A percentile compares a stretch with the other conserved stretches of the same genome.
phyloP scores from a whole-genome alignment of 2,797 vertebrate species.

The Pampus argenteus region DNA sequence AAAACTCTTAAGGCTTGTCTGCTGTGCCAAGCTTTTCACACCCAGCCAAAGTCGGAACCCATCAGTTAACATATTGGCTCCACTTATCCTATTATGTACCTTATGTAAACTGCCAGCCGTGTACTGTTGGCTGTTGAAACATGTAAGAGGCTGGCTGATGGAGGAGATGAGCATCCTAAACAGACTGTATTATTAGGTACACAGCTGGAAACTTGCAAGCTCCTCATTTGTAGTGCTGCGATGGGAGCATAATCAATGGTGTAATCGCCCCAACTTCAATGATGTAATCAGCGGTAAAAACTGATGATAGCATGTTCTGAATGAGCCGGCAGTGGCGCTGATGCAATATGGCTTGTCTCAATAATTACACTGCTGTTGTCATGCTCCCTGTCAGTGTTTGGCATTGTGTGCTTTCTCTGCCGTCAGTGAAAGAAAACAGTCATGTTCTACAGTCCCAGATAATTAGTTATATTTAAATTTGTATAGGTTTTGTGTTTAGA shows the following conservation, averaged over 20 bases:
- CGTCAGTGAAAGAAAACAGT: constrained; percentile 26
- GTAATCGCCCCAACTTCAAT: constrained; percentile 73
- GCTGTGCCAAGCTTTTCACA: constrained; percentile 60
- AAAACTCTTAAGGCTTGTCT: constrained; percentile 59
- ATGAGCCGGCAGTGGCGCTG: constrained; percentile 41
- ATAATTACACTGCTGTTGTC: constrained; percentile 23
- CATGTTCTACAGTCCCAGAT: constrained; percentile 27
- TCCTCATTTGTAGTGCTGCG: constrained; percentile 71
- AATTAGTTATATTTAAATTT: constrained; percentile 41
- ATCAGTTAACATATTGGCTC: constrained; percentile 66
- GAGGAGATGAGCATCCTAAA: constrained; percentile 74
- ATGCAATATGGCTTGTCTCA: constrained; percentile 43
- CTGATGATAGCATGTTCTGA: constrained; percentile 52
- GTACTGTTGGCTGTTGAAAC: constrained; percentile 70
- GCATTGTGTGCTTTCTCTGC: constrained; percentile 26
- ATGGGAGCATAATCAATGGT: constrained; percentile 71
- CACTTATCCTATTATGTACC: constrained; percentile 56
- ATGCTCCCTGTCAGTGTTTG: not conserved
- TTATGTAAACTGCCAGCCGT: constrained; percentile 66
- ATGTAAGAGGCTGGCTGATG: constrained; percentile 69
- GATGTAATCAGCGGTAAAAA: constrained; percentile 82
- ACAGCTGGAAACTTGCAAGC: constrained; percentile 76
- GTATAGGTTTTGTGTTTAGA: constrained; percentile 34
- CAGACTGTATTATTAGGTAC: constrained; percentile 76
- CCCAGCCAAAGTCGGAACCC: constrained; percentile 57